Conservation (phyloP, 2,797 vertebrate genomes). For the Chaetophractus vellerosus region DNA sequence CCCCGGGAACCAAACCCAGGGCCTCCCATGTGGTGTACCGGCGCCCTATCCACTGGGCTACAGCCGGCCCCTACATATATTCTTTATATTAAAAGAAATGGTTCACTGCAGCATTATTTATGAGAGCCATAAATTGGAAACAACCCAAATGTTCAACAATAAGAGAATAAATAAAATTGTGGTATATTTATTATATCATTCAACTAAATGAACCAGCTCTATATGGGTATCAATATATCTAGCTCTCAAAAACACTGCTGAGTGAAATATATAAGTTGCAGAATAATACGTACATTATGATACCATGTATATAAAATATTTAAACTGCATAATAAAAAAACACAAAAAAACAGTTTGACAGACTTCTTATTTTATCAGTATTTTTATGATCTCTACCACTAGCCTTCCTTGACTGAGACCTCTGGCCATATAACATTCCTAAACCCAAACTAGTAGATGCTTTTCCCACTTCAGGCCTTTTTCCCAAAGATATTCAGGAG, state of each 20-base stretch:
- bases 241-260: neutral
- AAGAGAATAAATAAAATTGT: conserved; percentile 43
- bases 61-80: no score
- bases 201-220: conserved; percentile 50
- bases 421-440: neutral
- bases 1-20: no score
- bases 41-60: no score
- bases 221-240: neutral
- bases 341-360: conserved; percentile 27
- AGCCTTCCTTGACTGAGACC: neutral
- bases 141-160: conserved; percentile 11
- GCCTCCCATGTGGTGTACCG: no score
- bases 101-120: neutral
- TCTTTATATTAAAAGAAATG: no score
- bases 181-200: conserved; percentile 28
- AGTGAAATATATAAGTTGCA: neutral
- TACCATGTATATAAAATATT: neutral
- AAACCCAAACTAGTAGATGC: neutral
- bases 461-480: neutral
- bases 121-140: neutral
- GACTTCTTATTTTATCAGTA: conserved; percentile 15
- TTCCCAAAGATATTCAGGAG: neutral
- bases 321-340: conserved; percentile 56
- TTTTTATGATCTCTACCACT: conserved; percentile 49
- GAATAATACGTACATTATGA: neutral